These are phyloP conservation scores for Drosophila takahashii DNA, from an alignment of 1,140 invertebrate species.

Conservation along the genomic window DNA sequence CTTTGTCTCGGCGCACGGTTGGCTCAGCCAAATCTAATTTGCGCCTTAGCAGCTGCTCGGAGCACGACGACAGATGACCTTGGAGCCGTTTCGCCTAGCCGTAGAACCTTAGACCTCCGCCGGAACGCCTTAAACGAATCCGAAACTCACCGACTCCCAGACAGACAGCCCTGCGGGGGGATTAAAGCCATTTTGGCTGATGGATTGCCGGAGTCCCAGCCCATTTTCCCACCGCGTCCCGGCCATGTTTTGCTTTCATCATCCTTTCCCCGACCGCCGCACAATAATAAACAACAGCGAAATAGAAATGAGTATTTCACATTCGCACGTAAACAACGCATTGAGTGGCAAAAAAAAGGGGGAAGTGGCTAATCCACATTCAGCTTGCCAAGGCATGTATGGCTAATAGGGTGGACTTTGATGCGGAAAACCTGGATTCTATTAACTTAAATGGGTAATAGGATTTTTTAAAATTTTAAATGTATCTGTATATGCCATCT, in stretches of 20 bases:
- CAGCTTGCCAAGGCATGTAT: conserved; percentile 59
- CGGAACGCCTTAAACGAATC: conserved; percentile 60
- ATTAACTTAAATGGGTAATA: not conserved
- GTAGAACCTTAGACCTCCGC: conserved; percentile 8
- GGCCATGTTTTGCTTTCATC: conserved; percentile 40
- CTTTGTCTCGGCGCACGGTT: conserved; percentile 51
- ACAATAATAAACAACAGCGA: conserved; percentile 47
- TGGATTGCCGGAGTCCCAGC: conserved; percentile 34
- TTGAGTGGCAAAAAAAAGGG: conserved; percentile 49
- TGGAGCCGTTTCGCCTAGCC: conserved; percentile 21
- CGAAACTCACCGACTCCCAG: conserved; percentile 21
- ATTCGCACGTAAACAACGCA: conserved; percentile 73
- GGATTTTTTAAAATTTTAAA: too few species aligned
- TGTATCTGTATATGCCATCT: too few species aligned
- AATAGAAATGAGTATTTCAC: conserved; percentile 69
- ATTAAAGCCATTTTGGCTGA: conserved; percentile 54
- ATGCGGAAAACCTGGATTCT: too few species aligned
- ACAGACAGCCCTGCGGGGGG: conserved; percentile 20
- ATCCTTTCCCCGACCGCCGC: conserved; percentile 52
- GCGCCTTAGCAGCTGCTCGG: conserved; percentile 62
- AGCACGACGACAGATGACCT: conserved; percentile 47
- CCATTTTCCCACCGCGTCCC: not conserved
- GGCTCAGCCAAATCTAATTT: conserved; percentile 70
- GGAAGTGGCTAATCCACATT: conserved; percentile 61
- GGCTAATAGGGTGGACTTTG: conserved; percentile 13